Evolutionary conservation across 2,113 vertebrate species (phyloP).

Genomic region (Polyodon spathula): DNA sequence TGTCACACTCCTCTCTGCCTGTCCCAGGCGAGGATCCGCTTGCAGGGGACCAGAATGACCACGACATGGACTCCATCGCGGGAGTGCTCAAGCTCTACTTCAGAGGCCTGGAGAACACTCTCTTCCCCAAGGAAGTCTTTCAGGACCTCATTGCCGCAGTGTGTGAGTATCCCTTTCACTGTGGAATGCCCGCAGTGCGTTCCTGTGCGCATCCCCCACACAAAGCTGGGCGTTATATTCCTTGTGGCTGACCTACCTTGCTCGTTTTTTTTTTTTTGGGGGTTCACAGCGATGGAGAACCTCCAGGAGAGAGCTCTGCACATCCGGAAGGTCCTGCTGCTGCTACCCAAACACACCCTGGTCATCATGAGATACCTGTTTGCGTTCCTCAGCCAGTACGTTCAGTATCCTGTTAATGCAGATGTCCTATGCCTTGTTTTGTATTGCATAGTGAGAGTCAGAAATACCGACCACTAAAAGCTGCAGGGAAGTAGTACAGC

Average conservation of each 20-base stretch:
- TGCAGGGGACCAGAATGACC: slow-evolving; percentile 94
- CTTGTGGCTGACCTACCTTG: slow-evolving; percentile 6
- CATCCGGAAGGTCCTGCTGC: slow-evolving; percentile 77
- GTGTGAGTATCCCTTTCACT: slow-evolving; percentile 62
- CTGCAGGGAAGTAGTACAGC: too few relatives aligned
- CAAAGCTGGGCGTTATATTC: neutral
- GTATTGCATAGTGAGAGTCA: too few relatives aligned
- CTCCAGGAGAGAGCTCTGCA: slow-evolving; percentile 84
- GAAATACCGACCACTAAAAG: too few relatives aligned
- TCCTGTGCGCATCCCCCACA: neutral
- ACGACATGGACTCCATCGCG: slow-evolving; percentile 96
- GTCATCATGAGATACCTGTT: slow-evolving; percentile 98
- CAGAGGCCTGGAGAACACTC: slow-evolving; percentile 81
- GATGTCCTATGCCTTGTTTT: neutral
- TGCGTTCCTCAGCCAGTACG: slow-evolving; percentile 93
- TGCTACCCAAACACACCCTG: slow-evolving; percentile 76
- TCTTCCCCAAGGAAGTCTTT: slow-evolving; percentile 97
- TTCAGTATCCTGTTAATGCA: slow-evolving; percentile 26
- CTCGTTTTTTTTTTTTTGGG: slow-evolving; percentile 5
- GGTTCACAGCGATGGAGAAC: slow-evolving; percentile 82
- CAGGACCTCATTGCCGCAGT: slow-evolving; percentile 92
- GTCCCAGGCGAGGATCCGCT: slow-evolving; percentile 82
- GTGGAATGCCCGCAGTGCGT: neutral
- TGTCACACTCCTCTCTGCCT: neutral
- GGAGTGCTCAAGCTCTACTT: slow-evolving; percentile 96